phyloP scores from a whole-genome alignment of 2,113 vertebrate genomes.

The Thymallus thymallus region DNA sequence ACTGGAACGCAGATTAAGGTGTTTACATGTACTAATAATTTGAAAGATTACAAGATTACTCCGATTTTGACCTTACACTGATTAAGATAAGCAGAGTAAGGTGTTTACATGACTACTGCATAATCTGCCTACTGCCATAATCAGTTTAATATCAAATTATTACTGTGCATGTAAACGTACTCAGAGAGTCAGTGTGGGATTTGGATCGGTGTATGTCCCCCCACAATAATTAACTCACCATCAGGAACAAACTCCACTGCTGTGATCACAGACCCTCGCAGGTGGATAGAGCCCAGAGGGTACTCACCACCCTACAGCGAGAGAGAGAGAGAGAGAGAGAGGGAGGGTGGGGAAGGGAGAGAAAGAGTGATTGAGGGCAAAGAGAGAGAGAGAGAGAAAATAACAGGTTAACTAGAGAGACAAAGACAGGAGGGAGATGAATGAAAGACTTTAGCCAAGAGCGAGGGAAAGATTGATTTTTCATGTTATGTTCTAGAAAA shows the following conservation, averaged over 20 bases:
- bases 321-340: neutral
- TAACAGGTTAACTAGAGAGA: neutral
- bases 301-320: conserved; percentile 76
- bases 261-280: conserved; percentile 90
- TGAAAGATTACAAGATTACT: too few species aligned
- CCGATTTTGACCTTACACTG: too few species aligned
- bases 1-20: too few species aligned
- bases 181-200: neutral
- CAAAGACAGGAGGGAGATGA: neutral
- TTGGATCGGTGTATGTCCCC: neutral
- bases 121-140: too few species aligned
- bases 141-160: too few species aligned
- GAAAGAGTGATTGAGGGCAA: neutral
- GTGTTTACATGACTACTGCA: too few species aligned
- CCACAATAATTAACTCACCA: conserved; percentile 70
- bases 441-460: neutral
- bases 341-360: conserved; percentile 9
- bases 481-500: too few species aligned
- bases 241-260: conserved; percentile 87
- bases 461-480: neutral
- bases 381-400: neutral
- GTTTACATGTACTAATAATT: too few species aligned
- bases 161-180: too few species aligned
- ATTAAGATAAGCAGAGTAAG: too few species aligned
- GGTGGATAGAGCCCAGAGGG: conserved; percentile 86